Percentiles rank a stretch among this genome's conserved stretches.
phyloP scores from a whole-genome alignment of 2,888 invertebrate species.

The Dorcus hopei region DNA sequence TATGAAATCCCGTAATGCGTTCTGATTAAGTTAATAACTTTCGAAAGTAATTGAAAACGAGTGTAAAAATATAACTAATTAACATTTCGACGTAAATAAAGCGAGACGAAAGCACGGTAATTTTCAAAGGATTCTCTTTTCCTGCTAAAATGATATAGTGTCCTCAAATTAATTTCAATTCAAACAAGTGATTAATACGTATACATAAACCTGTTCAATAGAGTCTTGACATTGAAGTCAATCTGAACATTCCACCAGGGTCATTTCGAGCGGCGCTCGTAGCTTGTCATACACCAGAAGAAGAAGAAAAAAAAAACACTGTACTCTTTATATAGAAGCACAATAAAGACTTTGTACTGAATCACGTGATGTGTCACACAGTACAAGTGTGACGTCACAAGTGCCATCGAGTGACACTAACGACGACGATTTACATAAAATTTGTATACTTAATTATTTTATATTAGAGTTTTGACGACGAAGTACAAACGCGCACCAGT shows the following conservation, averaged over 20 bases:
- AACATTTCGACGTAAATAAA: too few relatives aligned
- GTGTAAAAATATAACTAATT: too few relatives aligned
- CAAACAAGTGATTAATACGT: slow-evolving; percentile 21
- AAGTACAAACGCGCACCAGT: too few relatives aligned
- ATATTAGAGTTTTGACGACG: too few relatives aligned
- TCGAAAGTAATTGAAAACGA: too few relatives aligned
- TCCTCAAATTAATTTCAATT: slow-evolving; percentile 7
- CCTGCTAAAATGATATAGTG: slow-evolving; percentile 1
- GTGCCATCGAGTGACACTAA: slow-evolving; percentile 19
- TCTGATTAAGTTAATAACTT: too few relatives aligned
- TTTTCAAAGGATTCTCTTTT: not conserved
- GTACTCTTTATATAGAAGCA: slow-evolving; percentile 20
- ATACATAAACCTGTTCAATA: slow-evolving; percentile 30
- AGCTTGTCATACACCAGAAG: slow-evolving; percentile 23
- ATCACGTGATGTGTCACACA: slow-evolving; percentile 20
- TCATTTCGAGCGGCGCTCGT: slow-evolving; percentile 27
- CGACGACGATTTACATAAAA: not conserved
- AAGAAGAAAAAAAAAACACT: slow-evolving; percentile 14
- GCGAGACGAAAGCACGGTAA: too few relatives aligned
- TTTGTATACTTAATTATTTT: too few relatives aligned
- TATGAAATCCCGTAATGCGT: too few relatives aligned
- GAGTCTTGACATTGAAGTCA: slow-evolving; percentile 30
- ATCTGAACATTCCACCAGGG: slow-evolving; percentile 28
- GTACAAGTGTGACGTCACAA: slow-evolving; percentile 17
- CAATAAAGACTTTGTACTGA: slow-evolving; percentile 21